Evolutionary conservation across 2,888 invertebrate species (phyloP).

Genomic region (Campaea margaritaria): DNA sequence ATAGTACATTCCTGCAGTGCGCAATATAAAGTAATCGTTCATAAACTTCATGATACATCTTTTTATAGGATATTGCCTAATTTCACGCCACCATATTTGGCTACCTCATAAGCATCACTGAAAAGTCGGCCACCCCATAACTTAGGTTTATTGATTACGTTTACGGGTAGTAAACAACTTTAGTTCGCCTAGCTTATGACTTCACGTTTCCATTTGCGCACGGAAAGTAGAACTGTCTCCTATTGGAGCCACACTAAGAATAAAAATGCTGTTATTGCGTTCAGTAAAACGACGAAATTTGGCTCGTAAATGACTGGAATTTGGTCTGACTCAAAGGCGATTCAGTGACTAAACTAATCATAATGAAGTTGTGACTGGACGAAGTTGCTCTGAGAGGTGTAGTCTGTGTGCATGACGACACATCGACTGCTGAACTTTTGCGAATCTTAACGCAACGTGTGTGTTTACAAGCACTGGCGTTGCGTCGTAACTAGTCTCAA

Average conservation of each 20-base stretch:
- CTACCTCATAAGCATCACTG: slow-evolving; percentile 64
- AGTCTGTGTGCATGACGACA: too few relatives aligned
- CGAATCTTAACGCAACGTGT: too few relatives aligned
- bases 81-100: slow-evolving; percentile 63
- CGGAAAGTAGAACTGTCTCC: slow-evolving; percentile 11
- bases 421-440: too few relatives aligned
- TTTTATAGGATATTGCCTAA: slow-evolving; percentile 50
- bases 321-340: too few relatives aligned
- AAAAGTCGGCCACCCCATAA: slow-evolving; percentile 71
- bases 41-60: slow-evolving; percentile 41
- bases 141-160: slow-evolving; percentile 80
- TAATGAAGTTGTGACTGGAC: too few relatives aligned
- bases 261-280: too few relatives aligned
- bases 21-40: slow-evolving; percentile 18
- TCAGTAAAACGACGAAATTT: too few relatives aligned
- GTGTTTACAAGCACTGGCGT: too few relatives aligned
- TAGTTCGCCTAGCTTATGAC: slow-evolving; percentile 65
- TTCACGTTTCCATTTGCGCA: slow-evolving; percentile 59
- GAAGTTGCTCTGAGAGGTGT: too few relatives aligned
- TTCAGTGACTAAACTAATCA: too few relatives aligned
- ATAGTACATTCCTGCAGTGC: not conserved
- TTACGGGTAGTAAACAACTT: slow-evolving; percentile 78
- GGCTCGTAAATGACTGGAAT: too few relatives aligned
- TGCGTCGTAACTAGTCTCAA: too few relatives aligned
- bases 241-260: not conserved